Conservation (phyloP, 2,888 invertebrate species). For the Empis stercorea region DNA sequence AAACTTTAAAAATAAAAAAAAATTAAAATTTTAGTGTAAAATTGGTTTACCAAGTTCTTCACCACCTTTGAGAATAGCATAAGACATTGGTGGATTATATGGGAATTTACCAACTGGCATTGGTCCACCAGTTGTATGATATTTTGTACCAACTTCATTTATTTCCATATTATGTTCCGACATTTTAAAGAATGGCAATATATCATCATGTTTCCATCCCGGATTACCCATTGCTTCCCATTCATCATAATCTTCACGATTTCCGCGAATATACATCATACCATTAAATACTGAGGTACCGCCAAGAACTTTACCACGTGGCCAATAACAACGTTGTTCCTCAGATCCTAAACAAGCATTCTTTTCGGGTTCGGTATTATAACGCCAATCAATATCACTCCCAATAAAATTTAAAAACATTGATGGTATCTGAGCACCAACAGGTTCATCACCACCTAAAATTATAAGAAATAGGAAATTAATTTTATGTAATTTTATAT, state of each 20-base stretch:
- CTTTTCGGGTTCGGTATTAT: slow-evolving; percentile 69
- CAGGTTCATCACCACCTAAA: slow-evolving; percentile 69
- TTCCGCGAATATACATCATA: slow-evolving; percentile 91
- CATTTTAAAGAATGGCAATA: slow-evolving; percentile 79
- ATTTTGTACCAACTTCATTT: slow-evolving; percentile 59
- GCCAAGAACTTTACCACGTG: slow-evolving; percentile 76
- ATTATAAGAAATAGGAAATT: no score
- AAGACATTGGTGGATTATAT: slow-evolving; percentile 70
- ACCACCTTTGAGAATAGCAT: slow-evolving; percentile 63
- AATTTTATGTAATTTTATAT: no score
- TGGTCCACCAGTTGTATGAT: slow-evolving; percentile 64
- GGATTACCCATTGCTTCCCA: slow-evolving; percentile 78
- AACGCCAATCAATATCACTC: slow-evolving; percentile 79
- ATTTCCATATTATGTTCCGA: slow-evolving; percentile 68
- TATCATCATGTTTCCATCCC: slow-evolving; percentile 82
- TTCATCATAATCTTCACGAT: slow-evolving; percentile 71
- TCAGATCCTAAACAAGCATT: slow-evolving; percentile 62
- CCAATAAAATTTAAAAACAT: slow-evolving; percentile 81
- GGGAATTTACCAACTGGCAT: slow-evolving; percentile 70
- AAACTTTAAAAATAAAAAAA: not conserved
- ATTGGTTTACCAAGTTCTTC: slow-evolving; percentile 52
- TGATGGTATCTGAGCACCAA: slow-evolving; percentile 78
- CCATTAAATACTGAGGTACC: slow-evolving; percentile 91
- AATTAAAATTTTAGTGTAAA: not conserved
- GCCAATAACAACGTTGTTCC: slow-evolving; percentile 64